Percentiles rank a stretch among this genome's conserved stretches.
Conservation (phyloP, 2,113 vertebrate genomes). For the Syngnathoides biaculeatus region DNA sequence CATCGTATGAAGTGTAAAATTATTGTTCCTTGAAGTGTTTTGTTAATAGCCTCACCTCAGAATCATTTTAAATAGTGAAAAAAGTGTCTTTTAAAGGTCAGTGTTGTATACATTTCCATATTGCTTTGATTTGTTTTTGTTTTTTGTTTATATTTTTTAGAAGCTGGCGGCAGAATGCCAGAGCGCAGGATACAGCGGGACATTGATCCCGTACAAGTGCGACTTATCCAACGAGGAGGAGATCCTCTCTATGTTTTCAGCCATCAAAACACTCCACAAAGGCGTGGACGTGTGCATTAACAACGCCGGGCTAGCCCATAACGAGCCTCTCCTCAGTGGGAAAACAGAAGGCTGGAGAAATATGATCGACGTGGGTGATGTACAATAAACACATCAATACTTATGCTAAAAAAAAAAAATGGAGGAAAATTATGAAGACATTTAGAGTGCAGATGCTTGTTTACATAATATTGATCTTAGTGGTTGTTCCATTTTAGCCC, state of each 20-base stretch:
- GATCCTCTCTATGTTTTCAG: conserved; percentile 97
- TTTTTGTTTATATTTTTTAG: conserved; percentile 59
- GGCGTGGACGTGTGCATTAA: conserved; percentile 96
- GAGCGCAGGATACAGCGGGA: conserved; percentile 88
- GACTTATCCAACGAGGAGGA: conserved; percentile 93
- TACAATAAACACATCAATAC: not conserved
- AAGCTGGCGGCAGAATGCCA: conserved; percentile 92
- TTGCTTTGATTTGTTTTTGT: conserved; percentile 26
- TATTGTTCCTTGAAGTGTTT: no score
- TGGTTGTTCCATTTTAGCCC: not conserved
- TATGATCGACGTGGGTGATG: conserved; percentile 87
- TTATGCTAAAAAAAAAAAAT: not conserved
- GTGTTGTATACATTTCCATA: not conserved
- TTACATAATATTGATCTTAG: conserved; percentile 1
- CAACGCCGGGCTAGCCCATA: conserved; percentile 88
- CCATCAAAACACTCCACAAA: conserved; percentile 84
- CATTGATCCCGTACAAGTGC: conserved; percentile 91
- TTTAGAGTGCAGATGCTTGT: not conserved
- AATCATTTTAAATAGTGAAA: no score
- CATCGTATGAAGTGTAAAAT: no score
- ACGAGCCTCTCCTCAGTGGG: conserved; percentile 85
- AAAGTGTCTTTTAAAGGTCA: not conserved
- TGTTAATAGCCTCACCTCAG: no score
- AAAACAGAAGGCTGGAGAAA: conserved; percentile 89
- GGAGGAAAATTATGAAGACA: not conserved